Evolutionary conservation across 2,888 invertebrate genomes (phyloP).

Genomic region (Ormyrus thymus): DNA sequence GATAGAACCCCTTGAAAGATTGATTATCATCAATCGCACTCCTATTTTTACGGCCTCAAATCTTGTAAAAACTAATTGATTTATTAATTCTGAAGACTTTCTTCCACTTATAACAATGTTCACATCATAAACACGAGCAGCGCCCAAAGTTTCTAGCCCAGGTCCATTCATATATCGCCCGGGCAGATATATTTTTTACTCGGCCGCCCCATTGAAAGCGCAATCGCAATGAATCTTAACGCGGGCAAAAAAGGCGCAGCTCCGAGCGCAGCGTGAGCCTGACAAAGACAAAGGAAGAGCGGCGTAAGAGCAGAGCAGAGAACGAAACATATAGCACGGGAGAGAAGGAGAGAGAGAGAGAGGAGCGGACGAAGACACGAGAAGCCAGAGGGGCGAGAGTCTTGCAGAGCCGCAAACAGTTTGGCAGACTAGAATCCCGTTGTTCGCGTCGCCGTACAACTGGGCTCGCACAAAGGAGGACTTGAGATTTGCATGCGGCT

Average conservation of each 20-base stretch:
- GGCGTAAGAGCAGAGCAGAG: neutral
- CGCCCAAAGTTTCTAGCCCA: no score
- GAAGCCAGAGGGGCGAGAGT: neutral
- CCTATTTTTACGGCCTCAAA: no score
- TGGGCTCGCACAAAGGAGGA: constrained; percentile 32
- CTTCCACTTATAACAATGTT: no score
- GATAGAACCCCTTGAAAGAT: no score
- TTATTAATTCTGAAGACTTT: neutral
- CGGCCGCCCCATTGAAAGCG: constrained; percentile 4
- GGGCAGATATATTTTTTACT: neutral
- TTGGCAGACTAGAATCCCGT: constrained; percentile 34
- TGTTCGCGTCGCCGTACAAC: constrained; percentile 33
- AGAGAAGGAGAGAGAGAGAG: neutral
- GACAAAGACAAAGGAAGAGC: constrained; percentile 11
- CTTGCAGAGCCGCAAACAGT: constrained; percentile 19
- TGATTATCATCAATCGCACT: no score
- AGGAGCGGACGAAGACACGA: constrained; percentile 1
- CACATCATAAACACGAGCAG: no score
- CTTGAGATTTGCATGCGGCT: constrained; percentile 53
- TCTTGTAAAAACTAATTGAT: no score
- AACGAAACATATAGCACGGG: neutral
- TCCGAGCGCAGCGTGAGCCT: neutral
- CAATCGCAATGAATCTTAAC: constrained; percentile 1
- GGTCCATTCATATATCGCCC: no score
- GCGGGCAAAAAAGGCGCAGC: neutral